Evolutionary conservation across 2,797 vertebrate species (phyloP), one percentile per base, ranked within the genome.

Genomic region (Sebastes diploproa): DNA sequence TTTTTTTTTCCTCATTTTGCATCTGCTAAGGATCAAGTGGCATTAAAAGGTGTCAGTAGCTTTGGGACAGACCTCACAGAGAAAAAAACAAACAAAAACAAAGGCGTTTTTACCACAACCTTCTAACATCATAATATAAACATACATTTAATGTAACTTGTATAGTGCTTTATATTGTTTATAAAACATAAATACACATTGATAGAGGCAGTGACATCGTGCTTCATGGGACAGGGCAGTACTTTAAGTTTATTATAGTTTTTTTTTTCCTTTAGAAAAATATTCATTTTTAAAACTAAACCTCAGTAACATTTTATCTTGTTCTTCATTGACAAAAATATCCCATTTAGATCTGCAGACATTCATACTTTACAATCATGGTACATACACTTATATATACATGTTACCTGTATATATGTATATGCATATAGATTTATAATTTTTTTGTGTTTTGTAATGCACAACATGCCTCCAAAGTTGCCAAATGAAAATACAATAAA

Each of bases 301-400:
- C 86, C 82, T 91, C 81, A 92, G 88, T 82, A 90, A 93, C 83
- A 87, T 93, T 92, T 91, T 87, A 86, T 85, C 85, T 90, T 90
- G 84, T 90, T 95, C 91, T 95, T 96, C 94, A 94, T 94, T 95
- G 93, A 96, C 93, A 96, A 95, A 96, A 95, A 96, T 95, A 96
- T 93, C 91, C 92, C 89, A 92, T 95, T 93, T 95, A 91, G 75
- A 93, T 94, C 86, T 95, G 89, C 88, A 94, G 91, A 96, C 95
- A 96, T 96, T 96, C 94, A 95, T 93, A 95, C 85, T 92, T 93
- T 94, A 96, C 95, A 96, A 95, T 96, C 95, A 95, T 94, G 90
- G 87, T 91, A 93, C 91, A 95, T 94, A 95, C 89, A 93, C 87
- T 84, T 91, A 91, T 89, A 93, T 92, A 90, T 92, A 93, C 84